Evolutionary conservation across 2,888 invertebrate species (phyloP), one percentile per base, ranked within the genome.

Genomic region (Thecophora atra): DNA sequence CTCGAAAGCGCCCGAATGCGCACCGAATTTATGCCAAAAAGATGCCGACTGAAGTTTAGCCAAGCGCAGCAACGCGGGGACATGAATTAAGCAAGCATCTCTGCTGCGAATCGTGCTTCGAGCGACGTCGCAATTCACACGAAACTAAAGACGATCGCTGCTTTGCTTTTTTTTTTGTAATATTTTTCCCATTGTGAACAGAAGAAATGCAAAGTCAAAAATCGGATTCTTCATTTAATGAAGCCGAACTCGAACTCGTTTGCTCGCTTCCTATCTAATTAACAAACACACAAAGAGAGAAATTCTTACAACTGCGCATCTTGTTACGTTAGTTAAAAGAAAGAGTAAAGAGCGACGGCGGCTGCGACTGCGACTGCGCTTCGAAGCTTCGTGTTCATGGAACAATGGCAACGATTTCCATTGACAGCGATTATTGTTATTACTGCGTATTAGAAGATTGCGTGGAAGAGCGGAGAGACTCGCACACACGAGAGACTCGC

Each of bases 361-460:
- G n/a, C n/a, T n/a, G 15, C 37, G 15, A 26, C 65, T 51, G 28
- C 60, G n/a, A 30, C 11, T 17, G 28, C 26, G 28, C n/a, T n/a
- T n/a, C n/a, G 21, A 65, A 19, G 13, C 26, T 65, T 26, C 37
- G 21, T 17, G 26, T 47, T 11, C 44, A 64, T n/a, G 37, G 17
- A 44, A 63, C 42, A 19, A 63, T 42, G 28, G 28, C 66, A 65
- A 17, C 6, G n/a, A 58, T 13, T 5, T 52, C 70, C 52, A 70
- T 63, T 63, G 63, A 70, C 70, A 63, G 62, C 70, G 70, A 70
- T 70, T 70, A 70, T 70, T 63, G 70, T 63, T 70, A 70, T 63
- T 70, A 70, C 63, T 51, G 70, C 70, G 52, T 70, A 70, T 70
- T 70, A 70, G 62, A 70, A 70, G 62, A 69, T 69, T 69, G 60